Evolutionary conservation across 2,888 invertebrate species (phyloP).

Genomic region (Drosophila phalerata): DNA sequence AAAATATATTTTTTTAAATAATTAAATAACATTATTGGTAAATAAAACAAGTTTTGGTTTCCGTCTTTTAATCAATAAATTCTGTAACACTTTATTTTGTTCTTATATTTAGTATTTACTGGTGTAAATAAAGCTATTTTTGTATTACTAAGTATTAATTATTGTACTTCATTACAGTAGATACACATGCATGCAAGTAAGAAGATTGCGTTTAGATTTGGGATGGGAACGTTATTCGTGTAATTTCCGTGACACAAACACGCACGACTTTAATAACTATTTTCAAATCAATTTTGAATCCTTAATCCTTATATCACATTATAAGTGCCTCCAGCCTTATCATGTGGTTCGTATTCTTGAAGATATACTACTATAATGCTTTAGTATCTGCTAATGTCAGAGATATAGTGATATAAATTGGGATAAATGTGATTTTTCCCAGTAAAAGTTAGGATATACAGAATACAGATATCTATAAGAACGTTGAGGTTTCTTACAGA

Average conservation of each 20-base stretch:
- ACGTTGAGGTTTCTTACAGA: not conserved
- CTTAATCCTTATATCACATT: conserved; percentile 12
- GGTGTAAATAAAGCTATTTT: conserved; percentile 75
- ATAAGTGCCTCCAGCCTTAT: conserved; percentile 7
- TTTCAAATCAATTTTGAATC: not conserved
- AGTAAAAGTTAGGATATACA: not conserved
- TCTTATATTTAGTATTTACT: conserved; percentile 64
- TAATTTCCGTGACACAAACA: conserved; percentile 13
- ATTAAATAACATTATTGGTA: not conserved
- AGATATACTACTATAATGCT: not conserved
- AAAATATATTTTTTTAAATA: not conserved
- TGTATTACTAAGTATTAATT: conserved; percentile 55
- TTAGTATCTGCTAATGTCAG: not conserved
- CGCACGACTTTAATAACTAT: conserved; percentile 8
- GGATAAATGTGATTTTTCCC: not conserved
- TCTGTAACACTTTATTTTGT: conserved; percentile 57
- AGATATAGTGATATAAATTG: not conserved
- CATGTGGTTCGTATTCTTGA: not conserved
- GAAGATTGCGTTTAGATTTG: conserved; percentile 24
- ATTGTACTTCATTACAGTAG: conserved; percentile 56
- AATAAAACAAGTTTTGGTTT: conserved; percentile 20
- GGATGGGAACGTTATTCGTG: not conserved
- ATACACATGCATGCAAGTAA: conserved; percentile 29
- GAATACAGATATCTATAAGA: not conserved
- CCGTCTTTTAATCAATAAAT: conserved; percentile 50